A percentile compares a stretch with the other conserved stretches of the same genome.
These are phyloP conservation scores for Siniperca chuatsi DNA, from an alignment of 2,113 vertebrate genomes.

Conservation along the genomic window DNA sequence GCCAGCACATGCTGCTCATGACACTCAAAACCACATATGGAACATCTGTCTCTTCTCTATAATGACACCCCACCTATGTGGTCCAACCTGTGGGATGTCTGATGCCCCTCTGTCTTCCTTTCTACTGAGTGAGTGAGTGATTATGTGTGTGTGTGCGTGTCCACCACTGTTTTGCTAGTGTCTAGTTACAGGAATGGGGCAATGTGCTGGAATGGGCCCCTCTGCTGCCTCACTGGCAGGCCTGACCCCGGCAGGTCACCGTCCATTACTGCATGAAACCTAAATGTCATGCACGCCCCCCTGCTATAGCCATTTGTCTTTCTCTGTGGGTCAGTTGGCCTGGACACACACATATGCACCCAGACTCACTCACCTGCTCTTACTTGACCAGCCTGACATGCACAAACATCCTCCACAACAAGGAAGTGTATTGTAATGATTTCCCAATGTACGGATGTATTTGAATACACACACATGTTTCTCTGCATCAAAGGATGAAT, in stretches of 20 bases:
- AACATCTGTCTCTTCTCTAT: constrained; percentile 68
- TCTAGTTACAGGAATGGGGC: constrained; percentile 75
- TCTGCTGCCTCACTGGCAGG: constrained; percentile 67
- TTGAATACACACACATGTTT: not conserved
- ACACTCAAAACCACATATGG: constrained; percentile 47
- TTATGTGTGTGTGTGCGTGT: constrained; percentile 42
- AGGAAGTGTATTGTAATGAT: not conserved
- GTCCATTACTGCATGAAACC: constrained; percentile 81
- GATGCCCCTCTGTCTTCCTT: constrained; percentile 62
- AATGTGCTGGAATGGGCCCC: constrained; percentile 73
- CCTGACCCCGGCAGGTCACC: constrained; percentile 79
- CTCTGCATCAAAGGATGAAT: not conserved
- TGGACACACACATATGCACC: constrained; percentile 20
- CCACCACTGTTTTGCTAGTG: constrained; percentile 74
- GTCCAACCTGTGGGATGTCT: constrained; percentile 70
- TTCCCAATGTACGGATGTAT: not conserved
- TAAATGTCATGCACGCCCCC: constrained; percentile 77
- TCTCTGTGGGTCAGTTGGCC: constrained; percentile 64
- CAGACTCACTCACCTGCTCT: constrained; percentile 60
- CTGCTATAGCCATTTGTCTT: constrained; percentile 80
- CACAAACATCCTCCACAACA: constrained; percentile 15
- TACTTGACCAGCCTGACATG: constrained; percentile 1
- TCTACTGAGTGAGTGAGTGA: constrained; percentile 64
- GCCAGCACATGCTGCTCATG: constrained; percentile 15
- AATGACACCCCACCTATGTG: constrained; percentile 67